Conservation (phyloP, 2,797 vertebrate genomes). For the Threskiornis aethiopicus region DNA sequence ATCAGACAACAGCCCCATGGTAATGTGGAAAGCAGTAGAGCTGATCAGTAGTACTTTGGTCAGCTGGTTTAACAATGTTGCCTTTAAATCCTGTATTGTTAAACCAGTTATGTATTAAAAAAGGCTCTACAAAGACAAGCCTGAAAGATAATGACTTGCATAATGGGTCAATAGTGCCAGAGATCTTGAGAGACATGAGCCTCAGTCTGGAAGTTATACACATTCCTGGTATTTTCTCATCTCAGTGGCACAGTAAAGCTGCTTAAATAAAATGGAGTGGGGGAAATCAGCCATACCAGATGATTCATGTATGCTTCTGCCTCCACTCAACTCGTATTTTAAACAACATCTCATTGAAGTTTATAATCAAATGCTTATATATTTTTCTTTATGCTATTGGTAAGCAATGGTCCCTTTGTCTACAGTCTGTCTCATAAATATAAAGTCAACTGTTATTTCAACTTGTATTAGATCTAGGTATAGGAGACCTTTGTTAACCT, state of each 20-base stretch:
- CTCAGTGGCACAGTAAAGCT: not conserved
- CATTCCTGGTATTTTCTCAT: not conserved
- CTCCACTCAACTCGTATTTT: slow-evolving; percentile 56
- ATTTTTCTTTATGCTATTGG: slow-evolving; percentile 33
- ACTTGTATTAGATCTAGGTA: slow-evolving; percentile 23
- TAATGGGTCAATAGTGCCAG: not conserved
- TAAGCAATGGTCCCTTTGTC: slow-evolving; percentile 65
- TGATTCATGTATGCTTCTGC: slow-evolving; percentile 63
- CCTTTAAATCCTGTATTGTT: not conserved
- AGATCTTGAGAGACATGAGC: not conserved
- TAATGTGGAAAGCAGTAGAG: not conserved
- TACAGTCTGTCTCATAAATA: slow-evolving; percentile 46
- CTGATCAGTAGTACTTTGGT: not conserved
- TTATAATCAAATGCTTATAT: slow-evolving; percentile 46
- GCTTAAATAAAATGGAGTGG: not conserved
- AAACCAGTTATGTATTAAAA: not conserved
- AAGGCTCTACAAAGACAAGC: not conserved
- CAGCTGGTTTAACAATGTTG: not conserved
- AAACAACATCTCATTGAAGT: slow-evolving; percentile 59
- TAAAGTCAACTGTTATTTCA: slow-evolving; percentile 40
- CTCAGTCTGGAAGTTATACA: not conserved
- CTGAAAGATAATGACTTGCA: not conserved
- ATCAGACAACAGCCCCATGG: not conserved
- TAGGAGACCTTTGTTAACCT: slow-evolving; percentile 56
- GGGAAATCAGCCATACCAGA: slow-evolving; percentile 16